A percentile compares a stretch with the other conserved stretches of the same genome.
Evolutionary conservation across 2,888 invertebrate genomes (phyloP).

Genomic region (Agonopterix subpropinquella): DNA sequence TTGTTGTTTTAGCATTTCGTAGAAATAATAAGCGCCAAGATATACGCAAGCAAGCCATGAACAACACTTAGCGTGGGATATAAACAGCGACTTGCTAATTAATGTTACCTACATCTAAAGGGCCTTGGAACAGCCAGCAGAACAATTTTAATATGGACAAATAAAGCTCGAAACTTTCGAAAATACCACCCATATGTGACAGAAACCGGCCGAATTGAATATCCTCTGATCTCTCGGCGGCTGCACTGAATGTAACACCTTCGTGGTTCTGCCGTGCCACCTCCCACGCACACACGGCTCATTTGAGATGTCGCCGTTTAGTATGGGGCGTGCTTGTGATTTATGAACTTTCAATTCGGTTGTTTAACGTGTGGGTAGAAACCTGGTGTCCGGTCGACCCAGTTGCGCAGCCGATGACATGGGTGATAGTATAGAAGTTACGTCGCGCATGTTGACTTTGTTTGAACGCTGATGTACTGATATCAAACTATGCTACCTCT

Average conservation of each 20-base stretch:
- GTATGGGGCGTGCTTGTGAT: slow-evolving; percentile 28
- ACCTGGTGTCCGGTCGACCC: slow-evolving; percentile 64
- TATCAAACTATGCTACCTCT: slow-evolving; percentile 9
- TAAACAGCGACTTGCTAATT: slow-evolving; percentile 10
- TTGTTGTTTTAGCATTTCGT: too few relatives aligned
- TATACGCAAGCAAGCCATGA: neutral
- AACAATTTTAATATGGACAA: slow-evolving; percentile 4
- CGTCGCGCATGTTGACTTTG: slow-evolving; percentile 28
- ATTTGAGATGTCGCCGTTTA: slow-evolving; percentile 35
- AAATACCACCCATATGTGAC: slow-evolving; percentile 20
- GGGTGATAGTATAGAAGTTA: slow-evolving; percentile 48
- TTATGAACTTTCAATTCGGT: slow-evolving; percentile 37
- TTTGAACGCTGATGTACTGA: slow-evolving; percentile 7
- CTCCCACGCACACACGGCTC: slow-evolving; percentile 36
- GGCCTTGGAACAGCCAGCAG: slow-evolving; percentile 4
- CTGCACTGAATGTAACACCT: slow-evolving; percentile 7
- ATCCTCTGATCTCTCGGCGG: slow-evolving; percentile 9
- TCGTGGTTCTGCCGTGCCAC: slow-evolving; percentile 24
- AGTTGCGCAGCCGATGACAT: slow-evolving; percentile 53
- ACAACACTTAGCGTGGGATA: slow-evolving; percentile 4
- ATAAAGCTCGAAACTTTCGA: slow-evolving; percentile 21
- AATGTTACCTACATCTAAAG: slow-evolving; percentile 16
- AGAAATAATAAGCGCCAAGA: too few relatives aligned
- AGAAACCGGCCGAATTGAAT: slow-evolving; percentile 14
- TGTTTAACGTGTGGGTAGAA: slow-evolving; percentile 38